Conservation (phyloP, 1,140 invertebrate genomes). For the Drosophila nigrodunni region DNA sequence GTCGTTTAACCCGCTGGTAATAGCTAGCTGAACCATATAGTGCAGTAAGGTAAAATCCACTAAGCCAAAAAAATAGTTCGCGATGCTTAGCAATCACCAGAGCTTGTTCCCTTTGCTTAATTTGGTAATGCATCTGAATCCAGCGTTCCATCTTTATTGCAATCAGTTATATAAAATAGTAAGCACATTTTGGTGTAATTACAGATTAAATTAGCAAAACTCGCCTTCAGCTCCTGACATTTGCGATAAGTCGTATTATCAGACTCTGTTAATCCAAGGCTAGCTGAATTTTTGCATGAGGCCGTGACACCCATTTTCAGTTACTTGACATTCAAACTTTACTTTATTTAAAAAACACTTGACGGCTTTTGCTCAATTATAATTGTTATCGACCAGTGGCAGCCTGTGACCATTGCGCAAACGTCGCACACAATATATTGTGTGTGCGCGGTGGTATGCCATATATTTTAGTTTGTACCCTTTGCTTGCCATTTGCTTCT, state of each 20-base stretch:
- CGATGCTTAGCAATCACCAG: conserved; percentile 89
- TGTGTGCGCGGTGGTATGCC: no score
- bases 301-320: conserved; percentile 62
- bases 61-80: conserved; percentile 90
- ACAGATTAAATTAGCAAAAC: conserved; percentile 7
- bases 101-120: conserved; percentile 90
- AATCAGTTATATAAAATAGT: background rate
- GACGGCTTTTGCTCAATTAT: background rate
- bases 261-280: conserved; percentile 56
- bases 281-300: conserved; percentile 57
- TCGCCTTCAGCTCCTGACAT: conserved; percentile 76
- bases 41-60: conserved; percentile 88
- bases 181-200: background rate
- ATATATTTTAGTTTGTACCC: no score
- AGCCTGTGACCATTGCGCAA: no score
- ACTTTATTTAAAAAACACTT: background rate
- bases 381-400: background rate
- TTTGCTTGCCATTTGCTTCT: no score
- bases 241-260: conserved; percentile 77
- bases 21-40: conserved; percentile 76
- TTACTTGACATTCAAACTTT: background rate
- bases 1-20: conserved; percentile 87
- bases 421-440: no score
- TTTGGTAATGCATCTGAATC: conserved; percentile 92
- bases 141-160: conserved; percentile 88